A percentile compares a stretch with the other conserved stretches of the same genome.
Conservation (phyloP, 23 tunicate genomes). For the Oikopleura albicans region DNA sequence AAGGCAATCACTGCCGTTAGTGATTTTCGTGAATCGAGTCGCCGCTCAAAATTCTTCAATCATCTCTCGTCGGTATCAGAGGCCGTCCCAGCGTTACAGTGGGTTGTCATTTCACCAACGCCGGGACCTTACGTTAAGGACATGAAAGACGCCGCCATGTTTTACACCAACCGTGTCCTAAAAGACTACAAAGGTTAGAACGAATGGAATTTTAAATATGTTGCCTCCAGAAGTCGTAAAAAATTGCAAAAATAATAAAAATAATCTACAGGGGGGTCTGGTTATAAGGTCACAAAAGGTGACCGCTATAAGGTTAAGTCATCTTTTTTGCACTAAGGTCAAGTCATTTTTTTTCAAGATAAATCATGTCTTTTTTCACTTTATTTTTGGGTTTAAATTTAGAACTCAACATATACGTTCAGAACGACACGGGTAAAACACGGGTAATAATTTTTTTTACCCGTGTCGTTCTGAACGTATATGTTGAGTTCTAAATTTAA, state of each 20-base stretch:
- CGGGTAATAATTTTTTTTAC: too few species aligned
- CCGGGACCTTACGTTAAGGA: conserved; percentile 57
- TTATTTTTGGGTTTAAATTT: too few species aligned
- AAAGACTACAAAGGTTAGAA: conserved; percentile 40
- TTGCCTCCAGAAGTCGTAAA: background rate
- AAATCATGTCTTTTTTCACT: too few species aligned
- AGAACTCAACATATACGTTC: too few species aligned
- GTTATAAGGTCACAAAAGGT: too few species aligned
- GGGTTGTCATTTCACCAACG: conserved; percentile 43
- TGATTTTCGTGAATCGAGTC: background rate
- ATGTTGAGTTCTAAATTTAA: too few species aligned
- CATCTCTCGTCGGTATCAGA: background rate
- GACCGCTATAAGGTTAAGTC: too few species aligned
- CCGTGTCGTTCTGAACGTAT: too few species aligned
- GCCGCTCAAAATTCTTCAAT: background rate
- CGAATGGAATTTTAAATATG: background rate
- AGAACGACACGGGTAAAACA: too few species aligned
- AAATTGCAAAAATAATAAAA: background rate
- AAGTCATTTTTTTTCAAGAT: too few species aligned
- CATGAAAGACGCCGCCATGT: conserved; percentile 35
- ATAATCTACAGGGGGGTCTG: too few species aligned
- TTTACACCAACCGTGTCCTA: conserved; percentile 74
- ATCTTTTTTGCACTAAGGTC: too few species aligned
- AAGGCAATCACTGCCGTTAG: background rate
- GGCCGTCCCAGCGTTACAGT: conserved; percentile 32